phyloP scores from a whole-genome alignment of 1,140 invertebrate genomes.

The Paraescarpia echinospica region DNA sequence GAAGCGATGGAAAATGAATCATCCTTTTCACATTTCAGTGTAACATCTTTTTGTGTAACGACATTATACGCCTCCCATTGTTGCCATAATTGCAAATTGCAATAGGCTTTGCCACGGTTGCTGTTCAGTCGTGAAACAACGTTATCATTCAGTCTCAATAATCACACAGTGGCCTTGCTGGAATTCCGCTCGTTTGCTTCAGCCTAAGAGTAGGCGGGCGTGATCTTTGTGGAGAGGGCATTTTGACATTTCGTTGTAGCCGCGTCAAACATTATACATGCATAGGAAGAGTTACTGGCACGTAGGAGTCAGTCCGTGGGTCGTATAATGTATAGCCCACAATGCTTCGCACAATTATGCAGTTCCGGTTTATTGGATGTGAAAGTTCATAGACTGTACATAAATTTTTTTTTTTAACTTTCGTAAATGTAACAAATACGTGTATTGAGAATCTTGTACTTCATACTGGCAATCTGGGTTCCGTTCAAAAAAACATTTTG shows the following conservation, averaged over 20 bases:
- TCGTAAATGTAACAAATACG: too few species aligned
- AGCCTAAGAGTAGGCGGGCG: neutral
- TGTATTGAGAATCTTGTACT: too few species aligned
- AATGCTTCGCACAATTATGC: neutral
- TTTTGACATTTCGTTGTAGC: neutral
- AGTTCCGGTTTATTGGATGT: neutral
- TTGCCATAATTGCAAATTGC: neutral
- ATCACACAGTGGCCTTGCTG: neutral
- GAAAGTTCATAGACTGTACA: too few species aligned
- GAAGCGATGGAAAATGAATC: neutral
- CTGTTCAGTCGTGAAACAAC: neutral
- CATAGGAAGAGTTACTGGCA: neutral
- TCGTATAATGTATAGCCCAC: neutral
- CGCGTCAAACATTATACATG: neutral
- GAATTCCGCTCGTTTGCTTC: neutral
- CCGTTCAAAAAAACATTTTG: too few species aligned
- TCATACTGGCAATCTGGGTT: too few species aligned
- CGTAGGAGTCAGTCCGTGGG: neutral
- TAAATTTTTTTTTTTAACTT: too few species aligned
- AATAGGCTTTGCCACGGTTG: neutral
- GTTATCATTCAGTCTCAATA: neutral
- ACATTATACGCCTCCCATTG: neutral
- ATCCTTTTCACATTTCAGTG: neutral
- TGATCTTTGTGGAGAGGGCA: neutral
- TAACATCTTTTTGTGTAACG: neutral